A percentile compares a stretch with the other conserved stretches of the same genome.
Conservation (phyloP, 2,797 vertebrate species). For the Sphenopsis melanotis region DNA sequence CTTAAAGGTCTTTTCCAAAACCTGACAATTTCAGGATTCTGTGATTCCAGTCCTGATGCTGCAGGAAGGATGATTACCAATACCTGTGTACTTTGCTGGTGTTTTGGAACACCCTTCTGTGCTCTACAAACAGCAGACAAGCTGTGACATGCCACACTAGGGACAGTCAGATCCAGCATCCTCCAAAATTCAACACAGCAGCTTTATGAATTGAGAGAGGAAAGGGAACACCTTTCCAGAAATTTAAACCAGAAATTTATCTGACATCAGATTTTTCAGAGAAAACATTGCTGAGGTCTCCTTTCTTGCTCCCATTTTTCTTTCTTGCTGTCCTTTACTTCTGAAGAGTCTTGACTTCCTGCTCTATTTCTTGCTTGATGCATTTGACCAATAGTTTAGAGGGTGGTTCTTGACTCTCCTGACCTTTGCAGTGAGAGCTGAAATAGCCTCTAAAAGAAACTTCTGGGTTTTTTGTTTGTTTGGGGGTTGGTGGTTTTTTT, state of each 20-base stretch:
- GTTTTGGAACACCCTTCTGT: not conserved
- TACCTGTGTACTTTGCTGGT: not conserved
- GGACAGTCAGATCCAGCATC: not conserved
- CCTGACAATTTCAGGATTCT: not conserved
- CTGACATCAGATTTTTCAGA: not conserved
- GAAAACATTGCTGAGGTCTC: not conserved
- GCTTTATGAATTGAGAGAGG: not conserved
- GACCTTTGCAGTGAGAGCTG: not conserved
- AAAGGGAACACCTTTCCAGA: not conserved
- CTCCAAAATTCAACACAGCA: not conserved
- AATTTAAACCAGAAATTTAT: not conserved
- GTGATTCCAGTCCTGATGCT: not conserved
- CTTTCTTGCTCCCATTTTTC: not conserved
- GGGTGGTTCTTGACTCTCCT: not conserved
- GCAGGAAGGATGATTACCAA: not conserved
- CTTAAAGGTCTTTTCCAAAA: not conserved
- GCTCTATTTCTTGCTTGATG: not conserved
- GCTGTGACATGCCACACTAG: not conserved
- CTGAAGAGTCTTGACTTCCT: not conserved
- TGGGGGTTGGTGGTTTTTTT: not conserved
- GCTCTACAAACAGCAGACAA: not conserved
- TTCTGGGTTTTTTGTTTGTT: not conserved
- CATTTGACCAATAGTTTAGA: not conserved
- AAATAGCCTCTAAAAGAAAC: not conserved
- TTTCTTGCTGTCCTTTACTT: not conserved